Evolutionary conservation across 2,888 invertebrate genomes (phyloP), one percentile per base, ranked within the genome.

Genomic region (Synergus itoensis): DNA sequence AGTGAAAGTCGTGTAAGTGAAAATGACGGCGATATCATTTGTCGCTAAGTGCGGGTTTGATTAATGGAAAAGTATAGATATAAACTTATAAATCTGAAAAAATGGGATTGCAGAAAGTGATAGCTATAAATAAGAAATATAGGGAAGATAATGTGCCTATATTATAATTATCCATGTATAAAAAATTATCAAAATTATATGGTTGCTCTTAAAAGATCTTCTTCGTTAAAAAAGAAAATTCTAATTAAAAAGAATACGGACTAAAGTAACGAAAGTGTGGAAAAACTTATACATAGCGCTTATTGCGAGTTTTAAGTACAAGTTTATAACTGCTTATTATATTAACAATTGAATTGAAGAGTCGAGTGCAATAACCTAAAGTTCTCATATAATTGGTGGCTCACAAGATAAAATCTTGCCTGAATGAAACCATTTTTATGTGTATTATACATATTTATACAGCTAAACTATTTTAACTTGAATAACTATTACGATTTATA

Each of bases 21-120:
- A 73, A 73, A 48, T 73, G 69, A 53, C 48, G 16, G 21, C 1
- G 36, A 48, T 53, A 48, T 18, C 16, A 45, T 14, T 73, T 48
- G 48, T 73, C 69, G 48, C 36, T 73, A 53, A 53, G 48, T 73
- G 53, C 53, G 28, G 53, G 53, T 73, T 73, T 21, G 18, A 18
- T 40, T 4, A 21, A 67, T 45, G 18, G 21, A 43, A 67, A 65
- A 41, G 5, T n/a, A 45, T 12, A 21, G 4, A 18, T 41, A 11
- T 41, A 40, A 40, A 41, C 43, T 18, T 12, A 67, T 43, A 43
- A 43, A 18, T 16, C 43, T 41, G 0, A 11, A 60, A 4, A 60
- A 60, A 60, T 21, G 4, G 45, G 18, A 60, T 12, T 21, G 60
- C 12, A 12, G 11, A 21, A 21, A 60, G 45, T 14, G 14, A 45